Evolutionary conservation across 2,113 vertebrate genomes (phyloP).

Genomic region (Falco punctatus): DNA sequence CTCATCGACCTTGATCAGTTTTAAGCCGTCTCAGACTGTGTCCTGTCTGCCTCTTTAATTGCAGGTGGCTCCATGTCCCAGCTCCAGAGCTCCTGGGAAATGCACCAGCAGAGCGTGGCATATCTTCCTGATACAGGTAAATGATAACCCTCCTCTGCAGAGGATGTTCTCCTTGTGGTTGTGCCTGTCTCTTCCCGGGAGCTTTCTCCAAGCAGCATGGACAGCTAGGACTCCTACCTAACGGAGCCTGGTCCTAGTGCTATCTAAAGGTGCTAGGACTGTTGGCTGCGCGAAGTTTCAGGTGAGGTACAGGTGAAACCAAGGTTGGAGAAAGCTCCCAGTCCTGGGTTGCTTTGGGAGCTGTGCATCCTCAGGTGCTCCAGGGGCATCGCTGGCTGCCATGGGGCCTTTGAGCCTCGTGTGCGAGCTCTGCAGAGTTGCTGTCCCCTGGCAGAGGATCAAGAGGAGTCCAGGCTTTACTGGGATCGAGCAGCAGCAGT

Average conservation of each 20-base stretch:
- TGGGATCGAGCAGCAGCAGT: background rate
- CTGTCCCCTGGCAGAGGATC: background rate
- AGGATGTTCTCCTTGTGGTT: too few species aligned
- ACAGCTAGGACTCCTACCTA: rapidly evolving
- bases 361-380: background rate
- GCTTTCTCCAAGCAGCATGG: background rate
- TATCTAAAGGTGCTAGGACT: rapidly evolving
- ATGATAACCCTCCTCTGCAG: rapidly evolving
- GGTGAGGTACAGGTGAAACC: too few species aligned
- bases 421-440: background rate
- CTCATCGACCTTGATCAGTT: rapidly evolving
- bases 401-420: background rate
- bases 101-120: background rate
- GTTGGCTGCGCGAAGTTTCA: rapidly evolving
- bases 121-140: slow-evolving; percentile 13
- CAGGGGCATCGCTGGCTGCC: rapidly evolving
- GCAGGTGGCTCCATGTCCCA: slow-evolving; percentile 50
- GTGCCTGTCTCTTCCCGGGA: background rate
- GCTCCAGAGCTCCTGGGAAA: slow-evolving; percentile 23
- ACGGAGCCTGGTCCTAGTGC: too few species aligned
- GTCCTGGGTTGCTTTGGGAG: background rate
- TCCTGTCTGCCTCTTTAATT: background rate
- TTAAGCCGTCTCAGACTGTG: background rate
- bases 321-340: background rate
- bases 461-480: background rate